Percentiles rank a stretch among this genome's conserved stretches.
phyloP scores from a whole-genome alignment of 2,797 vertebrate species.

The Natrix natrix region DNA sequence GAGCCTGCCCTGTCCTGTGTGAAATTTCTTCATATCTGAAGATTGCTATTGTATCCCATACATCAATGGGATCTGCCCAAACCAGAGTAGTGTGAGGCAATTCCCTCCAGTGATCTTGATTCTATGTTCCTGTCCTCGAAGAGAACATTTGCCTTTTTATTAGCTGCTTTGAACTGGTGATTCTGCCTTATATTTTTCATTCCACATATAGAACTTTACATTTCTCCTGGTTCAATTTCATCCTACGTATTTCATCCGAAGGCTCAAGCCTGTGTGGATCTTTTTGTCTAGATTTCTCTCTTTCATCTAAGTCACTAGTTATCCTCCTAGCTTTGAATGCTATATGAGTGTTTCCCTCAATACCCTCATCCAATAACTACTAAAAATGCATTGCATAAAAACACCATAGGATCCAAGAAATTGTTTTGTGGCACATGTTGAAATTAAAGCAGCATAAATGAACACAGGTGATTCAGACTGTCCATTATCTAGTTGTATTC shows the following conservation, averaged over 20 bases:
- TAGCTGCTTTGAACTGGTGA: background rate
- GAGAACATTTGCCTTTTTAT: background rate
- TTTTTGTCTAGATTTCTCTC: background rate
- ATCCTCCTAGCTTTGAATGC: background rate
- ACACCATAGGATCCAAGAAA: background rate
- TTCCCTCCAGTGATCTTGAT: background rate
- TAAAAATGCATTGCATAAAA: background rate
- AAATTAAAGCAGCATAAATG: background rate
- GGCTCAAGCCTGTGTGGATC: background rate
- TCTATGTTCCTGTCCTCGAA: background rate
- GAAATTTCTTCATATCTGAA: background rate
- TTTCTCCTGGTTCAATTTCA: background rate
- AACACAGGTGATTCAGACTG: background rate
- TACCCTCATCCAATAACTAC: background rate
- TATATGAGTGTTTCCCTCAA: background rate
- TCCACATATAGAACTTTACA: background rate
- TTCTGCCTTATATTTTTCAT: background rate
- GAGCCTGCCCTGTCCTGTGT: background rate
- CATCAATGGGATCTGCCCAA: background rate
- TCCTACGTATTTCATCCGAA: background rate
- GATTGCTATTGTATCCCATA: background rate
- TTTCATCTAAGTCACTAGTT: background rate
- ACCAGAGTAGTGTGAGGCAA: background rate
- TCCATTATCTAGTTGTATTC: background rate
- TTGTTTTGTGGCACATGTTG: background rate